Evolutionary conservation across 2,113 vertebrate genomes (phyloP).

Genomic region (Antechinus flavipes): DNA sequence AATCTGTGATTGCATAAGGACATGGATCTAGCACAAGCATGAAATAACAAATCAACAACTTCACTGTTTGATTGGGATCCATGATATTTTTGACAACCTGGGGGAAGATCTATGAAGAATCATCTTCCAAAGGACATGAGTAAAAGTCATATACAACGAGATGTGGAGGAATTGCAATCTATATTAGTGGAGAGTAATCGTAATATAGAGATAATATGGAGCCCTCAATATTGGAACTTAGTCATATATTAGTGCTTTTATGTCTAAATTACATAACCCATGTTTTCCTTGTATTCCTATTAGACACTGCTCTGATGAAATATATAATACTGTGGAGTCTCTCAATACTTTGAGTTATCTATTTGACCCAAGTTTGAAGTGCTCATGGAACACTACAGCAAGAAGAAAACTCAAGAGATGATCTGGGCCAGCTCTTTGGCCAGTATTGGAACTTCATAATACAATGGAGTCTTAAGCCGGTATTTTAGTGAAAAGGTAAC

Average conservation of each 20-base stretch:
- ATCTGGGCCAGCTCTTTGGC: neutral
- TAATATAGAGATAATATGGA: neutral
- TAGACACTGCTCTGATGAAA: neutral
- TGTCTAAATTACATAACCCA: neutral
- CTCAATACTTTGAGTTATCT: neutral
- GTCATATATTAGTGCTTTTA: neutral
- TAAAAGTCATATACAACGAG: neutral
- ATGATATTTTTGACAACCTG: neutral
- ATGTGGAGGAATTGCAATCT: neutral
- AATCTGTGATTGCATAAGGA: neutral
- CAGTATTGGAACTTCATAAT: neutral
- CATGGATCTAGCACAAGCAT: neutral
- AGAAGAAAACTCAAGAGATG: conserved; percentile 28
- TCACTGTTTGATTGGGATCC: neutral
- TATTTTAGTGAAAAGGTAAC: neutral
- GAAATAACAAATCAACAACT: neutral
- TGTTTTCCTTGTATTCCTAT: neutral
- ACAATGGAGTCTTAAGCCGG: neutral
- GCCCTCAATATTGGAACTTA: neutral
- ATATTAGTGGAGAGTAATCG: neutral
- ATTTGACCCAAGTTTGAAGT: neutral
- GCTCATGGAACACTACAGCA: neutral
- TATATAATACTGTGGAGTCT: neutral
- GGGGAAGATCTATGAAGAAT: neutral
- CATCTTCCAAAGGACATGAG: neutral